phyloP scores from a whole-genome alignment of 2,113 vertebrate species.

The Euleptes europaea region DNA sequence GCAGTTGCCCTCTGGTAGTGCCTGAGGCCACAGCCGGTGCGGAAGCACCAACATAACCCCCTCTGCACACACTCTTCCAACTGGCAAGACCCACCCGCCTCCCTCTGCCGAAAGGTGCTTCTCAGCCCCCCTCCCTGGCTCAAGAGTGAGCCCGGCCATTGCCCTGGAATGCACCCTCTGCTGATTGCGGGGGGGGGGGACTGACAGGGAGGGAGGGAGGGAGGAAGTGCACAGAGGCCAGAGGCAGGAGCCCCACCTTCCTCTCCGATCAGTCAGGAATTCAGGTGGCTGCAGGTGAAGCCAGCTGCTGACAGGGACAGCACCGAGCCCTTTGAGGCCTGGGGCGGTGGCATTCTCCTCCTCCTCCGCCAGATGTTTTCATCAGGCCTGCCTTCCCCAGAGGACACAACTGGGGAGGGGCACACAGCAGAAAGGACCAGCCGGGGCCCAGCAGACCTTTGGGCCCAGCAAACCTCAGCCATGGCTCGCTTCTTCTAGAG shows the following conservation, averaged over 20 bases:
- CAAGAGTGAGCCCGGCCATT: neutral
- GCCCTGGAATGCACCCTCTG: fast-evolving
- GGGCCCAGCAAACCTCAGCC: neutral
- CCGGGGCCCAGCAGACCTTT: neutral
- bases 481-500: no score
- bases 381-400: no score
- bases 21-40: neutral
- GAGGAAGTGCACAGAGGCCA: neutral
- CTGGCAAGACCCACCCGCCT: neutral
- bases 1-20: neutral
- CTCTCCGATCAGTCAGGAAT: neutral
- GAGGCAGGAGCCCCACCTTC: neutral
- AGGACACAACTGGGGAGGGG: no score
- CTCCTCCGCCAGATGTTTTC: neutral
- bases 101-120: neutral
- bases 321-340: neutral
- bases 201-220: neutral
- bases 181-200: neutral
- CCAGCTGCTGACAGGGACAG: neutral
- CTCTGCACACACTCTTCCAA: neutral
- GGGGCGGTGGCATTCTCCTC: neutral
- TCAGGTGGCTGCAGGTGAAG: neutral
- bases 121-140: neutral
- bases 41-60: fast-evolving
- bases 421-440: no score